Evolutionary conservation across 2,888 invertebrate genomes (phyloP).

Genomic region (Myopa tessellatipennis): DNA sequence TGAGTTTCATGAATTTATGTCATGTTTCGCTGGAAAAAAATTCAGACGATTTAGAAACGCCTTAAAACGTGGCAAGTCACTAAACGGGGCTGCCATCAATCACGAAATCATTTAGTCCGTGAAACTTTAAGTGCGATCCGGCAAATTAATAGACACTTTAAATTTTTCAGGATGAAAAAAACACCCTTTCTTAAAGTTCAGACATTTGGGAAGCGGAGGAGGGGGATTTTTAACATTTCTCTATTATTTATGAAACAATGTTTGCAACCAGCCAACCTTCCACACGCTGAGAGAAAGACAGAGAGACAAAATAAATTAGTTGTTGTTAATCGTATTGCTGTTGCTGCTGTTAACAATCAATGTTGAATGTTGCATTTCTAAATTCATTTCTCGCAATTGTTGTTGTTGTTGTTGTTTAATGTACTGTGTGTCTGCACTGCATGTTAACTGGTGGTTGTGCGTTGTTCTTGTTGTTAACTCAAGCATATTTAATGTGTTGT

Average conservation of each 20-base stretch:
- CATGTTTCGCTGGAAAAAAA: background rate
- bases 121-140: conserved; percentile 13
- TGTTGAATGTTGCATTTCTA: background rate
- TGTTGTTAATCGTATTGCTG: background rate
- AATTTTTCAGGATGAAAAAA: background rate
- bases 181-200: background rate
- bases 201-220: no score
- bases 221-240: no score
- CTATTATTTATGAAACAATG: no score
- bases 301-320: background rate
- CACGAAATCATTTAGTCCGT: conserved; percentile 18
- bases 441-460: background rate
- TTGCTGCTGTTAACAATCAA: background rate
- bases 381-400: background rate
- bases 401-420: conserved; percentile 5
- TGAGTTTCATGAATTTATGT: no score
- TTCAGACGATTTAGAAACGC: background rate
- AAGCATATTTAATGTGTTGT: background rate
- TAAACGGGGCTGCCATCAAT: conserved; percentile 4
- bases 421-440: background rate
- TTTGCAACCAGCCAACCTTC: no score
- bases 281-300: background rate
- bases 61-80: background rate
- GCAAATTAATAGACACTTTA: conserved; percentile 22
- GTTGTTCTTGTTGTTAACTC: conserved; percentile 3